Evolutionary conservation across 2,888 invertebrate species (phyloP).

Genomic region (Rhagonycha fulva): DNA sequence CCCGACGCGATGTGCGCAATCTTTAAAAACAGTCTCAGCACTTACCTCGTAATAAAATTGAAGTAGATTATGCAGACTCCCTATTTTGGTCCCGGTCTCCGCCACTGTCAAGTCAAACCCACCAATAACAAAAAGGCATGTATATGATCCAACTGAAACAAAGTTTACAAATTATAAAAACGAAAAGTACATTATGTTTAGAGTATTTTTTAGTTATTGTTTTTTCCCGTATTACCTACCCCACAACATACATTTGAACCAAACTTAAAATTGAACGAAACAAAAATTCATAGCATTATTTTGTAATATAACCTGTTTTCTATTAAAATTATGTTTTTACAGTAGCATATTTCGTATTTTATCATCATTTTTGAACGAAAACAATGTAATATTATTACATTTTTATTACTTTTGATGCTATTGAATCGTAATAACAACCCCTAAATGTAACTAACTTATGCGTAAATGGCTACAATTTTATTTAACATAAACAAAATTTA

Average conservation of each 20-base stretch:
- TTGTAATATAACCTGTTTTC: conserved; percentile 43
- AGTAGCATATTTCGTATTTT: conserved; percentile 48
- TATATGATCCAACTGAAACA: conserved; percentile 33
- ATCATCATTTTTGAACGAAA: conserved; percentile 49
- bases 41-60: conserved; percentile 25
- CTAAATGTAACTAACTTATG: conserved; percentile 2
- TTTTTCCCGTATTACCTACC: background rate
- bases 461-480: conserved; percentile 25
- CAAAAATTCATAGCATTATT: conserved; percentile 40
- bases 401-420: conserved; percentile 46
- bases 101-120: conserved; percentile 27
- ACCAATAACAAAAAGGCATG: conserved; percentile 23
- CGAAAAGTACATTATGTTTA: conserved; percentile 20
- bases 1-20: background rate
- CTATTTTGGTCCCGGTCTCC: conserved; percentile 26
- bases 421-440: conserved; percentile 47
- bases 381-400: conserved; percentile 50
- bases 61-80: conserved; percentile 24
- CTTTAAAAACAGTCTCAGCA: background rate
- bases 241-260: conserved; percentile 39
- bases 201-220: background rate
- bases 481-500: background rate
- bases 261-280: conserved; percentile 41
- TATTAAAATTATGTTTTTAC: conserved; percentile 51
- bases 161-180: conserved; percentile 20